Percentiles rank a stretch among this genome's conserved stretches.
Conservation (phyloP, 2,113 vertebrate genomes). For the Tamias sibiricus region DNA sequence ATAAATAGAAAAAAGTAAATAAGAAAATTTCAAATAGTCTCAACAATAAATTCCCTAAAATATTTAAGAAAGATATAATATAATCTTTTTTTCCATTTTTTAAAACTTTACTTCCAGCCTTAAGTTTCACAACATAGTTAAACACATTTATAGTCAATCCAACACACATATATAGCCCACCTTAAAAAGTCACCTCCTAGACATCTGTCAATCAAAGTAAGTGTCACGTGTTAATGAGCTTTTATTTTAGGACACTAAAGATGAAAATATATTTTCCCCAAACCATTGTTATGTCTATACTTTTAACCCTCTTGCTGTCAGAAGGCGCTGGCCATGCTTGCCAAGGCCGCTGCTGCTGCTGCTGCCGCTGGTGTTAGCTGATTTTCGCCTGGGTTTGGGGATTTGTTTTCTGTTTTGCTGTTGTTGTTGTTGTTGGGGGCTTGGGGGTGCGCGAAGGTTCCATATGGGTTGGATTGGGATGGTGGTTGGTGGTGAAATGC, state of each 20-base stretch:
- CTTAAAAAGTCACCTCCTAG: constrained; percentile 68
- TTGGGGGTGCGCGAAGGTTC: constrained; percentile 46
- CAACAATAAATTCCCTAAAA: not conserved
- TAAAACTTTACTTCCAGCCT: constrained; percentile 76
- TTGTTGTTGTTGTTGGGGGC: constrained; percentile 66
- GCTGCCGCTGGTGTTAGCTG: constrained; percentile 73
- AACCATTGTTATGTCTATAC: constrained; percentile 82
- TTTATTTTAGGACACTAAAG: constrained; percentile 68
- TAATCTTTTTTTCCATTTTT: constrained; percentile 58
- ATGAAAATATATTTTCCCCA: constrained; percentile 24
- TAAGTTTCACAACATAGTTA: constrained; percentile 57
- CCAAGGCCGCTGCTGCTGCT: too few relatives aligned
- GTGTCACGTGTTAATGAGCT: constrained; percentile 60
- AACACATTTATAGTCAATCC: constrained; percentile 43
- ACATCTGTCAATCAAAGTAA: constrained; percentile 73
- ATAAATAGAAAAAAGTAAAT: not conserved
- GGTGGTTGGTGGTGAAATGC: constrained; percentile 63
- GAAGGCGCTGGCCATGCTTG: constrained; percentile 80
- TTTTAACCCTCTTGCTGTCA: constrained; percentile 87
- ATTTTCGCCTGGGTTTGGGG: constrained; percentile 78
- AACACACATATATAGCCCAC: constrained; percentile 53
- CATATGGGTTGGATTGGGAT: constrained; percentile 65
- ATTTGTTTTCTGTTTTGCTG: constrained; percentile 77
- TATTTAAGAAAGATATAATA: not conserved
- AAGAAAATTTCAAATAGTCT: not conserved